Percentiles rank a stretch among this genome's conserved stretches.
These are phyloP conservation scores for Australoheros scitulus DNA, from an alignment of 2,113 vertebrate genomes.

Conservation along the genomic window DNA sequence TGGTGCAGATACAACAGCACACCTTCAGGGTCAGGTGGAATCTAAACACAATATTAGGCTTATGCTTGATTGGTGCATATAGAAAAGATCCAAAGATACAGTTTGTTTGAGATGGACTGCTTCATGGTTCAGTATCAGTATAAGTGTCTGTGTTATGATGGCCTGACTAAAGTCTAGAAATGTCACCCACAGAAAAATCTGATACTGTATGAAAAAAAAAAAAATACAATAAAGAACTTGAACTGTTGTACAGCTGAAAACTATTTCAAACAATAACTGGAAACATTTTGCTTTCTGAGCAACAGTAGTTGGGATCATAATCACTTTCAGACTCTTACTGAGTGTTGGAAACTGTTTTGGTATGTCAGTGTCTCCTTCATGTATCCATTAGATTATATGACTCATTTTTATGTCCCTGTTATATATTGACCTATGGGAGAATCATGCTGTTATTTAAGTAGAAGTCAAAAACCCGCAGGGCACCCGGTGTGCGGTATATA, in stretches of 20 bases:
- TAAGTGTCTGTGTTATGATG: too few relatives aligned
- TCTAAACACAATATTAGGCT: too few relatives aligned
- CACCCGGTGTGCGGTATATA: neutral
- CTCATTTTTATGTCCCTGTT: neutral
- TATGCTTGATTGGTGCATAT: too few relatives aligned
- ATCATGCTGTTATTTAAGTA: neutral
- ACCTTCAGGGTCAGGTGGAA: too few relatives aligned
- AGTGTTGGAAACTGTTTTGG: neutral
- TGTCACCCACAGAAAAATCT: neutral
- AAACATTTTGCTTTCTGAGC: neutral
- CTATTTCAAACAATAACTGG: neutral
- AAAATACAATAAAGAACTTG: neutral
- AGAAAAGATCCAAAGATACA: too few relatives aligned
- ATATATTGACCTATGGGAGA: neutral
- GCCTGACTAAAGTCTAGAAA: neutral
- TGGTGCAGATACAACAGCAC: too few relatives aligned
- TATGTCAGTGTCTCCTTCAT: neutral
- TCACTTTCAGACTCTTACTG: neutral
- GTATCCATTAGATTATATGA: neutral
- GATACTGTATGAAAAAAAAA: neutral
- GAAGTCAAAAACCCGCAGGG: neutral
- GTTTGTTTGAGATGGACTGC: too few relatives aligned
- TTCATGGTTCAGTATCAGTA: too few relatives aligned
- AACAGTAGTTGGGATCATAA: neutral
- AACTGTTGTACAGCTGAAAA: neutral